Evolutionary conservation across 2,888 invertebrate genomes (phyloP).

Genomic region (Hoplodrina blanda): DNA sequence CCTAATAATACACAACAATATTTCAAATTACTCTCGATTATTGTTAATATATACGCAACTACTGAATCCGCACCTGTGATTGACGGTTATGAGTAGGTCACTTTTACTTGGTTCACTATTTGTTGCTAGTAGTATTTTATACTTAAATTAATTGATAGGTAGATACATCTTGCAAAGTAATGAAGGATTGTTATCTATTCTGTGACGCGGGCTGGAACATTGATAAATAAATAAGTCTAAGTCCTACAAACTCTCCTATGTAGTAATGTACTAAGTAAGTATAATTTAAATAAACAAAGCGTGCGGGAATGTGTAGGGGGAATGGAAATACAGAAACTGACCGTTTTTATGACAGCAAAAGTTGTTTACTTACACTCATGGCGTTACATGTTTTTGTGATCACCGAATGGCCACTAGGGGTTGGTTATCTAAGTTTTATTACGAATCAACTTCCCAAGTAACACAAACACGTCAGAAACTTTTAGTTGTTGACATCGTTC

Average conservation of each 20-base stretch:
- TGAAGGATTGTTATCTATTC: constrained; percentile 51
- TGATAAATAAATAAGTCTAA: constrained; percentile 51
- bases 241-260: constrained; percentile 40
- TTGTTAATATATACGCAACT: constrained; percentile 16
- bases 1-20: constrained; percentile 41
- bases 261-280: background rate
- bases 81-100: constrained; percentile 30
- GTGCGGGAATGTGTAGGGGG: constrained; percentile 52
- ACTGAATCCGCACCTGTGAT: constrained; percentile 23
- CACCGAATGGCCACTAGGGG: constrained; percentile 59
- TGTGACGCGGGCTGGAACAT: constrained; percentile 55
- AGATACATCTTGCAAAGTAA: constrained; percentile 42
- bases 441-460: constrained; percentile 53
- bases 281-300: constrained; percentile 61
- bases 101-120: background rate
- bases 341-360: constrained; percentile 77
- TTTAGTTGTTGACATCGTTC: constrained; percentile 47
- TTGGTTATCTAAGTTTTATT: constrained; percentile 64
- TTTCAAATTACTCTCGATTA: constrained; percentile 41
- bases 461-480: constrained; percentile 53
- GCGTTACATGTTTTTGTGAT: constrained; percentile 68
- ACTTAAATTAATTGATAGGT: background rate
- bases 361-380: constrained; percentile 70
- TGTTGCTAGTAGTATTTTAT: background rate
- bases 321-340: constrained; percentile 64